Base-by-base conservation (phyloP, 2,888 invertebrate genomes). In the Tipula lateralis region DNA sequence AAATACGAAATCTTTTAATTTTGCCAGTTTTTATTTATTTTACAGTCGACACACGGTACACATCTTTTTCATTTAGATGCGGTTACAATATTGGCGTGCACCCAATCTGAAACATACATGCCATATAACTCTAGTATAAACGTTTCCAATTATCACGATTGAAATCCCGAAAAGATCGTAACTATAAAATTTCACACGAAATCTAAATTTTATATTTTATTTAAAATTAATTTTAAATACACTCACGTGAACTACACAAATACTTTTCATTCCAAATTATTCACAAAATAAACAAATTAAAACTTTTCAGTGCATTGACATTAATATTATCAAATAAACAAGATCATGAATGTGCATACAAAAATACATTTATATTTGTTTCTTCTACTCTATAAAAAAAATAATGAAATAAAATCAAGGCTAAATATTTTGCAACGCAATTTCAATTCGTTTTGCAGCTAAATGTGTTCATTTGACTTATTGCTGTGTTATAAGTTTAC, bases 361-460 rank as follows among this genome's bases (percentile, higher is more conserved):
- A 66, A 66, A 66, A 66, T 66, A 66, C 9, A 7, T 24, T 66
- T 50, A 24, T 19, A 50, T 50, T 50, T 50, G 50, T 50, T 44
- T 66, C 66, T 66, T 24, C 24, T 66, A 66, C 24, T 66, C 66
- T 66, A 24, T 66, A 66, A 24, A 19, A 44, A 32, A 66, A 66
- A 66, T 50, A 66, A 66, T 66, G 66, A 66, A 66, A 66, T 66
- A 66, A 66, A 66, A 66, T 66, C 66, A 66, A 66, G 66, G 66
- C 19, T 66, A 66, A 66, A 66, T 66, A 66, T 66, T 66, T 66
- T 66, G 24, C 66, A 66, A 66, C 66, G 66, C 66, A 66, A 24
- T 66, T 66, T 66, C 24, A 66, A 66, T 66, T 66, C 66, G 19
- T 66, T 66, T 66, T 24, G 66, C 66, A 24, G 6, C 24, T 24